Conservation (phyloP, 1,140 invertebrate species). For the Drosophila bocqueti region DNA sequence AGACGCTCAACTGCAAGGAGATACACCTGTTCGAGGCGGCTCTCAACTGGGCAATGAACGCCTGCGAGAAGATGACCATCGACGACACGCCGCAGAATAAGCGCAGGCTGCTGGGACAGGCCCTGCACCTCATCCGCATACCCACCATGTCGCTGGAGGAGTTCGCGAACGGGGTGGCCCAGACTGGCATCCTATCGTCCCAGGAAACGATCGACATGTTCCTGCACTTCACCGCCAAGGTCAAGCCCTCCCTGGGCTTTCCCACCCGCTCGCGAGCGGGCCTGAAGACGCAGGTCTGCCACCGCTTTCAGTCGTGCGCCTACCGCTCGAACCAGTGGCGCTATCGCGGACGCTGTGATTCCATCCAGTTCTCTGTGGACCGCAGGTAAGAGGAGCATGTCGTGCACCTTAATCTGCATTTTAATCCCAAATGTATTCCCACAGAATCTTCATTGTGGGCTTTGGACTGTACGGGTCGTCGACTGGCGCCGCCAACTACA, state of each 20-base stretch:
- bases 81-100: conserved; percentile 91
- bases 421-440: neutral
- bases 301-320: conserved; percentile 97
- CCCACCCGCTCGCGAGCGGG: conserved; percentile 93
- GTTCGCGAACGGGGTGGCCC: conserved; percentile 95
- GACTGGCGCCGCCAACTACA: conserved; percentile 95
- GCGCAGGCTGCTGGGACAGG: conserved; percentile 90
- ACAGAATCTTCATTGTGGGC: conserved; percentile 95
- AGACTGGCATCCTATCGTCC: conserved; percentile 93
- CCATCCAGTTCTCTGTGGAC: conserved; percentile 97
- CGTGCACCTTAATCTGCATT: too few relatives aligned
- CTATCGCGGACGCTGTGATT: conserved; percentile 95
- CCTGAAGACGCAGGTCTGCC: conserved; percentile 95
- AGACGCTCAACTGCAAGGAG: conserved; percentile 96
- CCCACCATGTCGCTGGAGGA: conserved; percentile 96
- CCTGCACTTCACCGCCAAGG: conserved; percentile 93
- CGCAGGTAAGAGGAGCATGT: conserved; percentile 73
- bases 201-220: conserved; percentile 97
- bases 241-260: conserved; percentile 93
- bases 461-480: conserved; percentile 97
- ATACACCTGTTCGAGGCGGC: conserved; percentile 95
- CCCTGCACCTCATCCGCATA: conserved; percentile 94
- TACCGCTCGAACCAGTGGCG: conserved; percentile 98
- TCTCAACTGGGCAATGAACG: conserved; percentile 94
- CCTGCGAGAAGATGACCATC: conserved; percentile 92